Evolutionary conservation across 2,888 invertebrate species (phyloP).

Genomic region (Augiades crinisus): DNA sequence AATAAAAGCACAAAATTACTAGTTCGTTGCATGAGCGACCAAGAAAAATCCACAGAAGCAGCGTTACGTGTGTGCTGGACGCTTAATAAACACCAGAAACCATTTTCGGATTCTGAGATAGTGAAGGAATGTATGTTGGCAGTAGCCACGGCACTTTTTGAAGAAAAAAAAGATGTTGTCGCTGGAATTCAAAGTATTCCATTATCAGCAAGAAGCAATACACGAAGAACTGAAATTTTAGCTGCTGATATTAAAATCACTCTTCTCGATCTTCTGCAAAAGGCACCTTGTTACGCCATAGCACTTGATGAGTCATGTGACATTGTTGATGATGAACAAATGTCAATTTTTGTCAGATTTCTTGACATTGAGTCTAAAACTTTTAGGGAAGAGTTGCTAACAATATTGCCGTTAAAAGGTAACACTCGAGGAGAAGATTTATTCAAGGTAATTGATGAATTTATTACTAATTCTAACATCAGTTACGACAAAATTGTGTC

Average conservation of each 20-base stretch:
- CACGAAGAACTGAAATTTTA: slow-evolving; percentile 39
- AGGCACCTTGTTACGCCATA: slow-evolving; percentile 36
- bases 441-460: too few relatives aligned
- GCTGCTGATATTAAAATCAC: slow-evolving; percentile 34
- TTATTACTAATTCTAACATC: too few relatives aligned
- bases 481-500: too few relatives aligned
- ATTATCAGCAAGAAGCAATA: slow-evolving; percentile 36
- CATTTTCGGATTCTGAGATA: slow-evolving; percentile 32
- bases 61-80: slow-evolving; percentile 29
- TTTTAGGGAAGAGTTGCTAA: slow-evolving; percentile 33
- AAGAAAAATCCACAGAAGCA: slow-evolving; percentile 31
- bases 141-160: slow-evolving; percentile 18
- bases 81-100: slow-evolving; percentile 35
- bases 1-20: slow-evolving; percentile 28
- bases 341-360: slow-evolving; percentile 32
- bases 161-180: slow-evolving; percentile 8
- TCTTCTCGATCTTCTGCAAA: slow-evolving; percentile 31
- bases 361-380: slow-evolving; percentile 22
- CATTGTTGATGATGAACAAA: slow-evolving; percentile 40
- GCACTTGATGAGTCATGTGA: slow-evolving; percentile 41
- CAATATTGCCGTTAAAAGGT: slow-evolving; percentile 29
- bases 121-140: slow-evolving; percentile 27
- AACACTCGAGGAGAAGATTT: slow-evolving; percentile 25
- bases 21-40: slow-evolving; percentile 31
- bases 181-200: slow-evolving; percentile 28